Percentiles rank a stretch among this genome's conserved stretches.
Evolutionary conservation across 2,797 vertebrate genomes (phyloP).

Genomic region (Leptoclinus maculatus): DNA sequence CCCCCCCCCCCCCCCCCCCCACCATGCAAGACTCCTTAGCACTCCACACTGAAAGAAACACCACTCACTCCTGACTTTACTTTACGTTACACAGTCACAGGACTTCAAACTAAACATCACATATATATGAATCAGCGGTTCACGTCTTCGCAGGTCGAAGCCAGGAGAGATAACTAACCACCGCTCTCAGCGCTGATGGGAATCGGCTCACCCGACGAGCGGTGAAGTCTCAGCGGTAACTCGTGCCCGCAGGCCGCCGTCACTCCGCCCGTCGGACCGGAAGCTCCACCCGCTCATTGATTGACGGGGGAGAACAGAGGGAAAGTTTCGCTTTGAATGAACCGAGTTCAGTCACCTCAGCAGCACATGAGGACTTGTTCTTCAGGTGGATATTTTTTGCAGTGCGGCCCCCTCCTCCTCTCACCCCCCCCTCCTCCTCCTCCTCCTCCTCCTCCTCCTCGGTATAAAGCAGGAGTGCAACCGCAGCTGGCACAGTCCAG

Average conservation of each 20-base stretch:
- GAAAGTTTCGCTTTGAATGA: slow-evolving; percentile 14
- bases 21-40: neutral
- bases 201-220: neutral
- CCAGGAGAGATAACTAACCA: too few relatives aligned
- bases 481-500: slow-evolving; percentile 44
- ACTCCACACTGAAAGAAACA: slow-evolving; percentile 40
- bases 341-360: neutral
- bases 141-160: too few relatives aligned
- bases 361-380: neutral
- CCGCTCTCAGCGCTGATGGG: neutral
- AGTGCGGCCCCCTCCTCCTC: slow-evolving; percentile 2
- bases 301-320: too few relatives aligned
- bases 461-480: slow-evolving; percentile 44
- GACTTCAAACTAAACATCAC: too few relatives aligned
- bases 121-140: too few relatives aligned
- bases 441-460: neutral
- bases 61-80: neutral
- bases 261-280: neutral
- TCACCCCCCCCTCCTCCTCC: too few relatives aligned
- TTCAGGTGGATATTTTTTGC: slow-evolving; percentile 44
- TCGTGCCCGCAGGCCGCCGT: neutral
- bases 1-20: neutral
- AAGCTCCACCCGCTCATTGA: neutral
- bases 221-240: too few relatives aligned
- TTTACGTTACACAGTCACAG: neutral